Evolutionary conservation across 2,888 invertebrate species (phyloP).

Genomic region (Mycalesis mineus): DNA sequence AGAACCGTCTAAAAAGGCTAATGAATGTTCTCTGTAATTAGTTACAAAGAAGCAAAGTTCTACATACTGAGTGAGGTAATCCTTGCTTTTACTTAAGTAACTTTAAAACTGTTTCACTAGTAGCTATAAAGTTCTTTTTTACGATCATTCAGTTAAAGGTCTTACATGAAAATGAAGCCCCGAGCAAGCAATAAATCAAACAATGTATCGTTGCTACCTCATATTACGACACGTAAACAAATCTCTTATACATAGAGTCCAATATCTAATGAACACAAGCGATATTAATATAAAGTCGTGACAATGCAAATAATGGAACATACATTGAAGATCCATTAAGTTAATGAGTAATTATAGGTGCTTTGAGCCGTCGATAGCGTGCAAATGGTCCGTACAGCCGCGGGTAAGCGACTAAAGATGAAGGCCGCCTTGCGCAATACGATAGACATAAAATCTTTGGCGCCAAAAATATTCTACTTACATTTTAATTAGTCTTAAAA

Average conservation of each 20-base stretch:
- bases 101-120: no score
- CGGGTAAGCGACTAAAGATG: slow-evolving; percentile 42
- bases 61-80: no score
- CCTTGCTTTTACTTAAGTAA: no score
- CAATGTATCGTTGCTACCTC: slow-evolving; percentile 6
- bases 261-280: slow-evolving; percentile 12
- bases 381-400: slow-evolving; percentile 35
- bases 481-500: slow-evolving; percentile 21
- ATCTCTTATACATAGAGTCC: slow-evolving; percentile 10
- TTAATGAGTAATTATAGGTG: slow-evolving; percentile 64
- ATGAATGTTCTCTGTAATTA: no score
- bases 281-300: slow-evolving; percentile 46
- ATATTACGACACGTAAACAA: slow-evolving; percentile 19
- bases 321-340: slow-evolving; percentile 60
- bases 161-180: no score
- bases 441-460: slow-evolving; percentile 32
- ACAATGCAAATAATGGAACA: slow-evolving; percentile 49
- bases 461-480: slow-evolving; percentile 26
- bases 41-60: no score
- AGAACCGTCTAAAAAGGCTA: no score
- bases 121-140: no score
- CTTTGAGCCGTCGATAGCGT: slow-evolving; percentile 46
- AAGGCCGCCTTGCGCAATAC: slow-evolving; percentile 60
- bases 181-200: neutral
- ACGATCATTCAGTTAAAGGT: no score